Base-by-base conservation (phyloP, 1,140 invertebrate genomes). In the Palaemon carinicauda region DNA sequence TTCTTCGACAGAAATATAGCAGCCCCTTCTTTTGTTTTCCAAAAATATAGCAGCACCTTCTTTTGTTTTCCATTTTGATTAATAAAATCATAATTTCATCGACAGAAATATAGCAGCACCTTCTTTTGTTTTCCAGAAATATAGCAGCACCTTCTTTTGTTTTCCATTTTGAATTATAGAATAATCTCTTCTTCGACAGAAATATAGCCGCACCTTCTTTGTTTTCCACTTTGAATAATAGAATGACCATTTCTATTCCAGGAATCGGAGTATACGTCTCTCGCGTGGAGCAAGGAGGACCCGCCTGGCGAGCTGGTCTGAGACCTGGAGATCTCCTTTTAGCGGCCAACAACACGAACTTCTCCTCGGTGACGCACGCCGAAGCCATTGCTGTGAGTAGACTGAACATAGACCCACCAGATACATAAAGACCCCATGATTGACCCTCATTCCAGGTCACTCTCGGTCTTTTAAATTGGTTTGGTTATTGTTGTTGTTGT, bases 341-440 rank as follows among this genome's bases (percentile, higher is more conserved):
- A 14, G 82, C 82, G 29, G 82, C 82, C 82, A 78, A 85, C 50
- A 33, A 85, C n/a, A 85, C 82, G 14, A 85, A 85, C 74, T 85
- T 85, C 75, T 85, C 82, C 31, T 77, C 82, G 24, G 82, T 85
- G 54, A 85, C 82, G 10, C 82, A 85, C 75, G 33, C 82, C 56
- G 82, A 85, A 53, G 82, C 82, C 75, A 85, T 85, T 74, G 82
- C 82, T 53, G 82, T 85, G 60, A 85, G 82, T 85, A 85, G 17
- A 29, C 65, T 12, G 3, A 41, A 1, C 1, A 41, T 9, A 41
- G 12, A 41, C 7, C 41, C 41, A 41, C 41, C 41, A 41, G 41
- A 41, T 12, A n/a, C n/a, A n/a, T n/a, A 41, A 41, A 41, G 41
- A 41, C 41, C 41, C 41, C 41, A 5, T 12, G 41, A 41, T 5